Evolutionary conservation across 2,113 vertebrate genomes (phyloP).

Genomic region (Phasianus colchicus): DNA sequence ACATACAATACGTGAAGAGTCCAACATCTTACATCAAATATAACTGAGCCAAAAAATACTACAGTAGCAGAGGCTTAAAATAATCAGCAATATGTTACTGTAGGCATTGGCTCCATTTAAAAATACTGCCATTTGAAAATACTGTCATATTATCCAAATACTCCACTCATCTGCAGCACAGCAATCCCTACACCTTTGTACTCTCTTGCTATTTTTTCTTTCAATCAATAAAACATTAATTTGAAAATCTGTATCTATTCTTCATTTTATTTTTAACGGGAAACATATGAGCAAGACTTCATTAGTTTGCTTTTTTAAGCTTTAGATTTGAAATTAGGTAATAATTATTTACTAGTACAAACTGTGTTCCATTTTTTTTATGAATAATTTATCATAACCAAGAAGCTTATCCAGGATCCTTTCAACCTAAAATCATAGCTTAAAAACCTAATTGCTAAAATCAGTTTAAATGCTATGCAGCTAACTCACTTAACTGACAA

Average conservation of each 20-base stretch:
- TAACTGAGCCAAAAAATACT: background rate
- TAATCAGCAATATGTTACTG: background rate
- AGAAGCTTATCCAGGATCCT: background rate
- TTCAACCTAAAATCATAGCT: background rate
- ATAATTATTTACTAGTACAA: background rate
- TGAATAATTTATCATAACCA: background rate
- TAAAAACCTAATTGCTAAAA: background rate
- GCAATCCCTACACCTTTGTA: background rate
- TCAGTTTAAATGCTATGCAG: background rate
- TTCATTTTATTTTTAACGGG: background rate
- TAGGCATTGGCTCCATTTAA: background rate
- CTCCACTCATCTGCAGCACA: background rate
- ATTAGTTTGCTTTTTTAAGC: background rate
- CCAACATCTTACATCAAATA: background rate
- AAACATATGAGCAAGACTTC: background rate
- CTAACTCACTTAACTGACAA: background rate
- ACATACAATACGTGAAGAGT: accelerated
- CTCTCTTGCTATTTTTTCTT: background rate
- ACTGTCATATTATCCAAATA: background rate
- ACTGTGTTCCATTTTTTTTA: background rate
- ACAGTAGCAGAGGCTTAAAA: background rate
- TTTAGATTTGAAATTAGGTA: background rate
- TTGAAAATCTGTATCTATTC: background rate
- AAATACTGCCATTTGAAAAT: background rate
- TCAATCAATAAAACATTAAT: background rate